Percentiles rank a stretch among this genome's conserved stretches.
phyloP scores from a whole-genome alignment of 2,797 vertebrate genomes.

The Emys orbicularis region DNA sequence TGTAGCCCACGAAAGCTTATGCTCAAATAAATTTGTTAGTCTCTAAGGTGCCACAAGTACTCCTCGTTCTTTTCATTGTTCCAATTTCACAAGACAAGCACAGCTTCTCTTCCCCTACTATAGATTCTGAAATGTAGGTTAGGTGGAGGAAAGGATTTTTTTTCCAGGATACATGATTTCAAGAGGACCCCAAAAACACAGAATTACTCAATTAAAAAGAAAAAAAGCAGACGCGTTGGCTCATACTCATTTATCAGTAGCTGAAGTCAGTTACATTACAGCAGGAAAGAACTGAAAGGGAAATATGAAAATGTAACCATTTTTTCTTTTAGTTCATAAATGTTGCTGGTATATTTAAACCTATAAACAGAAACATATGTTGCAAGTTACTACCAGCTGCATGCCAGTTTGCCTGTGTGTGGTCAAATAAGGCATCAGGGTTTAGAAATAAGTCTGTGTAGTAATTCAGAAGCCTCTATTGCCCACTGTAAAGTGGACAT shows the following conservation, averaged over 20 bases:
- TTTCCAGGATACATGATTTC: background rate
- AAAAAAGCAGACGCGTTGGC: fast-evolving
- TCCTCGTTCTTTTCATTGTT: background rate
- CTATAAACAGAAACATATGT: background rate
- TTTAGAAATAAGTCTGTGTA: constrained; percentile 28
- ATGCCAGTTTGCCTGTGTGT: background rate
- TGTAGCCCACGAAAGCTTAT: too few relatives aligned
- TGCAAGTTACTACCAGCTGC: background rate
- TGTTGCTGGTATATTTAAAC: background rate
- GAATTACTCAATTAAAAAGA: background rate
- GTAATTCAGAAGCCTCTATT: constrained; percentile 30
- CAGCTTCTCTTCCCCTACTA: background rate
- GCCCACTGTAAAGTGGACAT: constrained; percentile 18
- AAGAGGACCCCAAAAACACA: background rate
- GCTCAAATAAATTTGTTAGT: too few relatives aligned
- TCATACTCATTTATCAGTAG: background rate
- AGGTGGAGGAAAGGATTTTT: background rate
- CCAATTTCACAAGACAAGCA: background rate
- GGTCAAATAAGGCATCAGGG: constrained; percentile 20
- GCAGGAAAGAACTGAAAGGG: background rate
- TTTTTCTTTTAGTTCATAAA: background rate
- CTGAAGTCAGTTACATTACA: background rate
- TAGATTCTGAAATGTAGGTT: background rate
- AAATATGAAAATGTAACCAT: background rate
- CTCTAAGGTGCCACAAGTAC: too few relatives aligned